Evolutionary conservation across 37 sponge, comb jelly and placozoan genomes (phyloP), one percentile per base, ranked within the genome.

Genomic region (Hormiphora californensis): DNA sequence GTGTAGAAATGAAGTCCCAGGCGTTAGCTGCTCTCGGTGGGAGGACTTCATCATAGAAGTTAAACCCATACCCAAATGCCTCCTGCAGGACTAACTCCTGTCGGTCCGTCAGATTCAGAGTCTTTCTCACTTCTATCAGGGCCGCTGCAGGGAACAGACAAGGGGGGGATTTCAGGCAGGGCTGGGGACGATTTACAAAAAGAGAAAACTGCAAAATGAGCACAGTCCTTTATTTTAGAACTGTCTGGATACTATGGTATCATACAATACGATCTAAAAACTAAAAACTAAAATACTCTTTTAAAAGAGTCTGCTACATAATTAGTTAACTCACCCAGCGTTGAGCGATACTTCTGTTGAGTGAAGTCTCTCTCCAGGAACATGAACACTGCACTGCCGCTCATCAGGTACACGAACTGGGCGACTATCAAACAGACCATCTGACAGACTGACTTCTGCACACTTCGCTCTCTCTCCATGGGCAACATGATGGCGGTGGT

Each of bases 371-470:
- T 73, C 81, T 73, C 81, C 43, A 73, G 81, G n/a, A 27, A 73
- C 81, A 73, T 73, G 81, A 73, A 73, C 43, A 73, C 44, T 0
- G 44, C 81, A 39, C 36, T 33, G 12, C 81, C 81, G 15, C 27
- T 43, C 81, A 73, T 73, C n/a, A 73, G 81, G 35, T 32, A 73
- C 4, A 73, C 38, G 27, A 73, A 73, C 81, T 73, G 81, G 5
- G 81, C 81, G 0, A 33, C 81, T 22, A 73, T 73, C 41, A 73
- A 28, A 73, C 81, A 43, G n/a, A 73, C 81, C 81, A 73, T 73
- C 44, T 73, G 81, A 73, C 81, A 73, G 27, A 73, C 81, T 25
- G 81, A 73, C 46, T 33, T 39, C 81, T 73, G 35, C 1, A 73
- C 46, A 8, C 17, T 9, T 40, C 46, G 9, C 46, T 41, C 46